A percentile compares a stretch with the other conserved stretches of the same genome.
Evolutionary conservation across 2,888 invertebrate species (phyloP).

Genomic region (Drosophila buzzatii): DNA sequence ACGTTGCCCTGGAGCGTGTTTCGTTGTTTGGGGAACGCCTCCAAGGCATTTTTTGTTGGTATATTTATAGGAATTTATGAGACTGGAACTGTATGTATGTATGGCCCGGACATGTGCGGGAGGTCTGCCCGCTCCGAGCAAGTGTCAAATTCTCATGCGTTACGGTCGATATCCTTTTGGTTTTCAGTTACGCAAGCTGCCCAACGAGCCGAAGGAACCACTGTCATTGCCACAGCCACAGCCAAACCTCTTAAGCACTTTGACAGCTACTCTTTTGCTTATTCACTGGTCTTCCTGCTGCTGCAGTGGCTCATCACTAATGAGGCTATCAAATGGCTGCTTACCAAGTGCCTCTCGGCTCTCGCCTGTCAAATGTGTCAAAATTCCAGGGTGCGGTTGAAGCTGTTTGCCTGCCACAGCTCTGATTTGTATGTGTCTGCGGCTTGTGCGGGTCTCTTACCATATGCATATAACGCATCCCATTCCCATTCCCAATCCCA

Average conservation of each 20-base stretch:
- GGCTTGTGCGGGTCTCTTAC: constrained; percentile 48
- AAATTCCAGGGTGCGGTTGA: constrained; percentile 65
- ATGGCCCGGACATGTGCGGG: constrained; percentile 58
- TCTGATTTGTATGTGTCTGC: constrained; percentile 54
- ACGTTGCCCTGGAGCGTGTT: constrained; percentile 50
- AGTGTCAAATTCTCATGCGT: constrained; percentile 71
- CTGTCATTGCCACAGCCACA: neutral
- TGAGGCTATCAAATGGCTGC: constrained; percentile 82
- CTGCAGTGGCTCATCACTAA: constrained; percentile 74
- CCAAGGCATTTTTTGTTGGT: constrained; percentile 22
- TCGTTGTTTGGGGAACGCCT: constrained; percentile 52
- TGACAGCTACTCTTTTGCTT: constrained; percentile 67
- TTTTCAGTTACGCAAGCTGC: constrained; percentile 73
- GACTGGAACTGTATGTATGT: constrained; percentile 12
- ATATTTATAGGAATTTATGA: constrained; percentile 52
- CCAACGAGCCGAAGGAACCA: constrained; percentile 40
- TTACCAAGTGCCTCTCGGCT: constrained; percentile 59
- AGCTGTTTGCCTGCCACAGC: constrained; percentile 42
- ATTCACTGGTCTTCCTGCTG: constrained; percentile 39
- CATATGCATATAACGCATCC: constrained; percentile 25
- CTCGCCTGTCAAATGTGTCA: constrained; percentile 78
- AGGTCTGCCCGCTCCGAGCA: constrained; percentile 52
- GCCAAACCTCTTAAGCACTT: constrained; percentile 59
- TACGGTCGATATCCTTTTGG: constrained; percentile 79
- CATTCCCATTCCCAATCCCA: neutral